Conservation (phyloP, 2,113 vertebrate species). For the Cromileptes altivelis region DNA sequence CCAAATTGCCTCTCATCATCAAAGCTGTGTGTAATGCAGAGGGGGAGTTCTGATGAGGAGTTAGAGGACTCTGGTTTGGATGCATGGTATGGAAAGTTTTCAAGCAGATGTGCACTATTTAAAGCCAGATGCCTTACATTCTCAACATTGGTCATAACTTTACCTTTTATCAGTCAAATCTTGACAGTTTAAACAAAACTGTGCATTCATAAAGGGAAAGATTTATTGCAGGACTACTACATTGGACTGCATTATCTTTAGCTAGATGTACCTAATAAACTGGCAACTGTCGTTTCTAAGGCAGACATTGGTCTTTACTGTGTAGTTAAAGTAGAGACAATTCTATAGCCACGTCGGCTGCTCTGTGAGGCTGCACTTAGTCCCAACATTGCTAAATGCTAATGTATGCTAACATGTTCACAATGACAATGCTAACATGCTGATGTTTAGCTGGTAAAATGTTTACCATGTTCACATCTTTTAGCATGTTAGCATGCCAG, state of each 20-base stretch:
- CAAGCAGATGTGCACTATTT: conserved; percentile 39
- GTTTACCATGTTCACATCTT: too few species aligned
- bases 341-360: background rate
- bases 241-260: background rate
- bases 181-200: background rate
- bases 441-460: background rate
- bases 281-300: background rate
- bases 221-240: background rate
- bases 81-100: conserved; percentile 16
- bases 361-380: background rate
- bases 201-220: background rate
- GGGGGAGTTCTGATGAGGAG: background rate
- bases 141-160: conserved; percentile 3
- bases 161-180: conserved; percentile 25
- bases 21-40: conserved; percentile 27
- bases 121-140: conserved; percentile 28
- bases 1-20: conserved; percentile 40
- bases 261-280: background rate
- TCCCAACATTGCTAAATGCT: too few species aligned
- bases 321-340: background rate
- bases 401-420: background rate
- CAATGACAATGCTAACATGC: background rate
- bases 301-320: background rate
- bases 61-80: conserved; percentile 30
- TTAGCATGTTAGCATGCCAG: too few species aligned